Evolutionary conservation across 2,888 invertebrate species (phyloP), one percentile per base, ranked within the genome.

Genomic region (Syrphus vitripennis): DNA sequence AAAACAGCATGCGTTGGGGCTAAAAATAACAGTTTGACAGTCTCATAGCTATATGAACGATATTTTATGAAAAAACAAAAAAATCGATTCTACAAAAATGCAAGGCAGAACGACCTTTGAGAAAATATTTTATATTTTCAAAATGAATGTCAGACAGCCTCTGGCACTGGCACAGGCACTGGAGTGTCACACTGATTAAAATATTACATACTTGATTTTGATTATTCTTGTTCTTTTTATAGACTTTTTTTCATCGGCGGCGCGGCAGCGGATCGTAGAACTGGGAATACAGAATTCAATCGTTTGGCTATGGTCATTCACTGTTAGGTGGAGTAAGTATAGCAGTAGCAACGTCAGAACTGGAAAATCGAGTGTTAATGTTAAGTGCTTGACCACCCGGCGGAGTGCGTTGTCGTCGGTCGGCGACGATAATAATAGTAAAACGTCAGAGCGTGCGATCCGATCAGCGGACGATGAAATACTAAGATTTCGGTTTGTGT

Each of bases 401-500:
- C 16, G 40, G 24, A 34, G 9, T 10, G 10, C 34, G 34, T 10
- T 10, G 34, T 10, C 29, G 29, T 5, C 29, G 2, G 9, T 10
- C 34, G 34, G 21, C 48, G 14, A 21, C 48, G 48, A n/a, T 14
- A 50, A 34, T 70, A 12, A 29, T 16, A 21, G 48, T 50, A 3
- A 50, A n/a, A 31, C 31, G 59, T n/a, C 42, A 29, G 31, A 53
- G 24, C 55, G 55, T 57, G 67, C 12, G 42, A 10, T 40, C 31
- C 5, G 75, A 76, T 76, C 67, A 57, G 45, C 67, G 75, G 42
- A 67, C 67, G 61, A 63, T 57, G 31, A 34, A 45, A 57, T 57
- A 76, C 75, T 76, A 55, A 55, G 42, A 31, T 34, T 76, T 21
- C 31, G 34, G 34, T 53, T 65, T 42, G 4, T 12, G 24, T 24